Conservation (phyloP, 2,113 vertebrate genomes). For the Bolborhynchus lineola region DNA sequence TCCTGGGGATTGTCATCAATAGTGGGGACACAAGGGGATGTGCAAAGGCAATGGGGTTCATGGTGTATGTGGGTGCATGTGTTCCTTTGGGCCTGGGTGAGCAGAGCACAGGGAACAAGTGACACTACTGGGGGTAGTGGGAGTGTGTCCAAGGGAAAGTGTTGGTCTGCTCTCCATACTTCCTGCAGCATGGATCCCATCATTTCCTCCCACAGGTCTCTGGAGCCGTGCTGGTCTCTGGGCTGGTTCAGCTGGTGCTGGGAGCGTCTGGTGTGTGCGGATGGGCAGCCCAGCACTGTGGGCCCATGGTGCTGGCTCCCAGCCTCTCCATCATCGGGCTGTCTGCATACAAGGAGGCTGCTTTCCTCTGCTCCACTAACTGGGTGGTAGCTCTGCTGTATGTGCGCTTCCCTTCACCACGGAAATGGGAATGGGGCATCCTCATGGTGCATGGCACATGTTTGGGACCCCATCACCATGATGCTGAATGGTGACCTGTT, state of each 20-base stretch:
- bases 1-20: background rate
- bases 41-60: background rate
- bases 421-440: background rate
- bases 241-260: conserved; percentile 74
- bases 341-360: conserved; percentile 80
- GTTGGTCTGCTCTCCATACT: background rate
- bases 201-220: conserved; percentile 66
- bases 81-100: background rate
- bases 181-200: background rate
- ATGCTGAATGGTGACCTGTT: background rate
- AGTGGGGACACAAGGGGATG: background rate
- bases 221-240: conserved; percentile 78
- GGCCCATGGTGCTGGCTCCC: conserved; percentile 85
- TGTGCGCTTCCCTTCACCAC: conserved; percentile 1
- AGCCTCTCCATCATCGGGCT: conserved; percentile 82
- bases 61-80: accelerated
- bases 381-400: conserved; percentile 83
- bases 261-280: conserved; percentile 74
- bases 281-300: conserved; percentile 58
- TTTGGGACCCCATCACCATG: background rate
- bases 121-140: background rate
- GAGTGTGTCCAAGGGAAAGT: background rate
- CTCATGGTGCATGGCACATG: accelerated
- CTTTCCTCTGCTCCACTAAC: conserved; percentile 80
- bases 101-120: accelerated